Evolutionary conservation across 2,797 vertebrate species (phyloP).

Genomic region (Denticeps clupeoides): DNA sequence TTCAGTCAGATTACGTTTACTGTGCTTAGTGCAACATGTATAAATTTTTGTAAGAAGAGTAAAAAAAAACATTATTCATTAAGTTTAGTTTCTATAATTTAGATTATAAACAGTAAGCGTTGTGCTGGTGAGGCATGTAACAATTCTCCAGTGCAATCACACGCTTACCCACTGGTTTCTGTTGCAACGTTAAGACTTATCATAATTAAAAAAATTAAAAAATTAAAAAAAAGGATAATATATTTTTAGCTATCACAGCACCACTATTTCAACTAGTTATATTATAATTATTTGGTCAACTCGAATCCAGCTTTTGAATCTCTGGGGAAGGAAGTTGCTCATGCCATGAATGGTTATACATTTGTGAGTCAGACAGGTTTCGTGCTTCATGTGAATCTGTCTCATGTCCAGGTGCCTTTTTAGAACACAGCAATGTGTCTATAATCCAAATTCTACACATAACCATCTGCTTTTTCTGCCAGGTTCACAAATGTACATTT

Average conservation of each 20-base stretch:
- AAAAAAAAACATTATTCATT: conserved; percentile 57
- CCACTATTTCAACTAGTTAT: conserved; percentile 73
- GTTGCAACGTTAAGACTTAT: conserved; percentile 1
- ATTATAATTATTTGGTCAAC: too few species aligned
- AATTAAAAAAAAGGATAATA: conserved; percentile 67
- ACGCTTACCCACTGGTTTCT: not conserved
- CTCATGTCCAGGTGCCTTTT: conserved; percentile 56
- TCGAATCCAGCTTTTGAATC: too few species aligned
- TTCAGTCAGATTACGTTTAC: too few species aligned
- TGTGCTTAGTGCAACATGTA: too few species aligned
- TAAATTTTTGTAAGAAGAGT: not conserved
- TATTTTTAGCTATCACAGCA: conserved; percentile 64
- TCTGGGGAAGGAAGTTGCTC: not conserved
- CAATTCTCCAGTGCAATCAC: conserved; percentile 3
- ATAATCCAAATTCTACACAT: conserved; percentile 44
- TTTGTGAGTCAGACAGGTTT: conserved; percentile 29
- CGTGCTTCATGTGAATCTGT: conserved; percentile 21
- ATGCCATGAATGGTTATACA: conserved; percentile 17
- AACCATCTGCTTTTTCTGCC: conserved; percentile 33
- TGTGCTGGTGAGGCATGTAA: conserved; percentile 8
- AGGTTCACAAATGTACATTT: conserved; percentile 56
- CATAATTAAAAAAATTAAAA: conserved; percentile 26
- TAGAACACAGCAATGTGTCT: conserved; percentile 43
- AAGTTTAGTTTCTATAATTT: conserved; percentile 32
- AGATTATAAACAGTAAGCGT: conserved; percentile 17